These are phyloP conservation scores for Poicephalus meyeri DNA, from an alignment of 2,113 vertebrate genomes.

Conservation along the genomic window DNA sequence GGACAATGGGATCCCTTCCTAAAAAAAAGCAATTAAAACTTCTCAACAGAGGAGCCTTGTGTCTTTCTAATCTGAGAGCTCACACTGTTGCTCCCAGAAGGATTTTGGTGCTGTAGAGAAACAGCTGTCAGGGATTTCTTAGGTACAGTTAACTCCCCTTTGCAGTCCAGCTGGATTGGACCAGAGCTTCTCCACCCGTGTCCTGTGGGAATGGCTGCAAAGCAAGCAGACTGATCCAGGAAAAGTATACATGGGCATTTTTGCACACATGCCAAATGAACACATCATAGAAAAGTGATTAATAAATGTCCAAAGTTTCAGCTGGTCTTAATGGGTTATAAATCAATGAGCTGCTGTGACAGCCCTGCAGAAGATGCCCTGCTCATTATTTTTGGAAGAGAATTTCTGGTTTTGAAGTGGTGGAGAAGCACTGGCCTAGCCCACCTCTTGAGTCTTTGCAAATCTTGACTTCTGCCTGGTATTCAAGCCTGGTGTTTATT, in stretches of 20 bases:
- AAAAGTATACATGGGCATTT: fast-evolving
- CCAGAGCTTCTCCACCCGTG: not conserved
- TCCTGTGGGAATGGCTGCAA: not conserved
- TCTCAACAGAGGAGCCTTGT: not conserved
- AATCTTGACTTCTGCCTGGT: not conserved
- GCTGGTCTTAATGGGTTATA: not conserved
- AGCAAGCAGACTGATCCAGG: not conserved
- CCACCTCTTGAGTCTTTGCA: not conserved
- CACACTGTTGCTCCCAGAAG: not conserved
- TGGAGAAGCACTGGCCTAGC: not conserved
- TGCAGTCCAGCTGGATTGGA: not conserved
- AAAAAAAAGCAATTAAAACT: not conserved
- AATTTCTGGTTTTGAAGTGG: not conserved
- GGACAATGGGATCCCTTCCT: not conserved
- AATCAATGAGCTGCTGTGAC: not conserved
- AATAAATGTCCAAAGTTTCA: not conserved
- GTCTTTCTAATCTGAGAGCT: not conserved
- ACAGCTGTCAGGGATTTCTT: not conserved
- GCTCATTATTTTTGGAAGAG: not conserved
- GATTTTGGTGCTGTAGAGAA: not conserved
- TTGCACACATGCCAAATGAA: not conserved
- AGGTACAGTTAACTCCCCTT: not conserved
- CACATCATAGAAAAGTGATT: not conserved
- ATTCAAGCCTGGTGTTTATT: not conserved
- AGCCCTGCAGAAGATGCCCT: not conserved